These are phyloP conservation scores for Patella pellucida DNA, from an alignment of 2,888 invertebrate species.

Conservation along the genomic window DNA sequence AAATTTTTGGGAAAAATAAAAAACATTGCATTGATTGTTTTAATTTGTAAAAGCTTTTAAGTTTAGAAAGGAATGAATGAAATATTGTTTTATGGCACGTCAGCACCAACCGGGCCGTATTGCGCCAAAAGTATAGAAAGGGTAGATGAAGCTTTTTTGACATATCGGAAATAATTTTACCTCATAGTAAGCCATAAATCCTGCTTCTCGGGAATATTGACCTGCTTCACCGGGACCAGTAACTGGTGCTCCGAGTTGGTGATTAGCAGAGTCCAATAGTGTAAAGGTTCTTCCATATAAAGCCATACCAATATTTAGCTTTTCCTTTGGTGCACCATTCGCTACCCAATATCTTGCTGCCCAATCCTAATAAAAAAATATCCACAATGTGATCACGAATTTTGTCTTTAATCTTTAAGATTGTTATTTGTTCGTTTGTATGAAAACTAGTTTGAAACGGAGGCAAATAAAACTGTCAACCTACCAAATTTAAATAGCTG, in stretches of 20 bases:
- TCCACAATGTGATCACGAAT: too few species aligned
- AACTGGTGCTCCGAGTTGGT: conserved; percentile 52
- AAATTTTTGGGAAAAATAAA: background rate
- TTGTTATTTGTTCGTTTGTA: too few species aligned
- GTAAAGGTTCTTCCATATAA: conserved; percentile 91
- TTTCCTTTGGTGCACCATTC: conserved; percentile 90
- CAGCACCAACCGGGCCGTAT: too few species aligned
- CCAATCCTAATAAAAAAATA: conserved; percentile 52
- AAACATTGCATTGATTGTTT: too few species aligned
- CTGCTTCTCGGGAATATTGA: conserved; percentile 56
- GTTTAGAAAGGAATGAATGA: too few species aligned
- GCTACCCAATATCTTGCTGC: conserved; percentile 56
- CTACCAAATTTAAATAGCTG: conserved; percentile 46
- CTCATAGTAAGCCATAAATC: conserved; percentile 66
- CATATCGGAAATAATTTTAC: conserved; percentile 34
- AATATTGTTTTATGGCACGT: too few species aligned
- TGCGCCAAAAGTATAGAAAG: too few species aligned
- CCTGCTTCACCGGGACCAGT: conserved; percentile 55
- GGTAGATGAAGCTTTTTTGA: too few species aligned
- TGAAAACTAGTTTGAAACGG: too few species aligned
- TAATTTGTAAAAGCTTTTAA: too few species aligned
- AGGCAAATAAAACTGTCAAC: background rate
- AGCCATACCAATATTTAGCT: conserved; percentile 93
- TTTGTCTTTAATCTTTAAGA: too few species aligned
- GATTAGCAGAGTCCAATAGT: conserved; percentile 75